Evolutionary conservation across 2,113 vertebrate species (phyloP).

Genomic region (Dryoscopus gambensis): DNA sequence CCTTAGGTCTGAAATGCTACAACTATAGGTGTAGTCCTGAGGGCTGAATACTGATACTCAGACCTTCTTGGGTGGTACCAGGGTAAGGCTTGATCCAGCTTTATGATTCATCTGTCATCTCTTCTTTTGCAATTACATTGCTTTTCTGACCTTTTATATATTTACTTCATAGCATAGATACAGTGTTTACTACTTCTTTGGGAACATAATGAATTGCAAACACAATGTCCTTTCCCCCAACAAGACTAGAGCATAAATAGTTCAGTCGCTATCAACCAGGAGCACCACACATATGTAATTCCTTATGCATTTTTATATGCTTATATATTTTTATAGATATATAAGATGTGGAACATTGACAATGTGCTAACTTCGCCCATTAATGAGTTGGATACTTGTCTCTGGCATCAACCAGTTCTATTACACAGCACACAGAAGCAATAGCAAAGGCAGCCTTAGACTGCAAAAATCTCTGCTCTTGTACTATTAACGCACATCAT

Average conservation of each 20-base stretch:
- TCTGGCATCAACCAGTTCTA: not conserved
- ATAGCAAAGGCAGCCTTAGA: not conserved
- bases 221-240: not conserved
- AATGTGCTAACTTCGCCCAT: not conserved
- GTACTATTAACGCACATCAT: not conserved
- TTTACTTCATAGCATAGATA: not conserved
- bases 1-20: not conserved
- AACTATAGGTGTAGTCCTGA: not conserved
- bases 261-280: not conserved
- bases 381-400: rapidly evolving
- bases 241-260: not conserved
- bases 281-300: not conserved
- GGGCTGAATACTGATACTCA: not conserved
- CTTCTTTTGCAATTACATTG: not conserved
- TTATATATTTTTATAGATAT: not conserved
- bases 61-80: constrained; percentile 4
- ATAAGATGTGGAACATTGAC: not conserved
- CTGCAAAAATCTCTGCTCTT: not conserved
- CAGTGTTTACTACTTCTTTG: not conserved
- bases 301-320: not conserved
- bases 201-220: not conserved
- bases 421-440: not conserved
- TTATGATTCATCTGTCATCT: not conserved
- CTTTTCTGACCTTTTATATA: not conserved
- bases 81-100: not conserved